Conservation (phyloP, 2,113 vertebrate genomes). For the Sterrhoptilus dennistouni region DNA sequence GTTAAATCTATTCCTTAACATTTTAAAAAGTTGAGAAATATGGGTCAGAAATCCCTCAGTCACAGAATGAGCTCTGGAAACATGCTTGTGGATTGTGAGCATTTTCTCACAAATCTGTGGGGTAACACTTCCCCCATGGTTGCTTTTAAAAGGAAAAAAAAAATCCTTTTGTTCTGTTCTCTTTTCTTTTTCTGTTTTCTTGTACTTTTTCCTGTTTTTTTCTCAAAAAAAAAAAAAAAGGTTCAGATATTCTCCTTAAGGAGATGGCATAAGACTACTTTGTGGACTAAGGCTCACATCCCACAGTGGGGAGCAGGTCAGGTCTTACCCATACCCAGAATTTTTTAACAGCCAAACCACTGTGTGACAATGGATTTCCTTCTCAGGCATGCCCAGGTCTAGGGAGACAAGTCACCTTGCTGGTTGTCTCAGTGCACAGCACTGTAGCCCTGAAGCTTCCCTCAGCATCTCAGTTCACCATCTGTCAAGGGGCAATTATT, state of each 20-base stretch:
- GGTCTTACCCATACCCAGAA: not conserved
- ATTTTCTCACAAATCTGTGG: not conserved
- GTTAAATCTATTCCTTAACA: not conserved
- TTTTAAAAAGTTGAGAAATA: not conserved
- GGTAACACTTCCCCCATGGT: fast-evolving
- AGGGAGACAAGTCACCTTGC: not conserved
- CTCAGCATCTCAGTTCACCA: not conserved
- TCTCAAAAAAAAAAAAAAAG: not conserved
- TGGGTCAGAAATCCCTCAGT: not conserved
- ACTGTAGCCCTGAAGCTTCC: not conserved
- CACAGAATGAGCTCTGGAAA: not conserved
- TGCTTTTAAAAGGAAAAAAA: not conserved
- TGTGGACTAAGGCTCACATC: not conserved
- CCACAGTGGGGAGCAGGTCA: fast-evolving
- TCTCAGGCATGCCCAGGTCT: not conserved
- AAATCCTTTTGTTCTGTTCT: not conserved
- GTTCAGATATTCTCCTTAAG: not conserved
- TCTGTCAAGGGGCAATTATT: not conserved
- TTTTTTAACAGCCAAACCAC: not conserved
- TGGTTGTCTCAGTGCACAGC: not conserved
- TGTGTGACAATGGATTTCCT: not conserved
- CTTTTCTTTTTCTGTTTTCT: not conserved
- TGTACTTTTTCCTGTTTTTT: not conserved
- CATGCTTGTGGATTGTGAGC: not conserved
- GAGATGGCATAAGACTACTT: not conserved